Evolutionary conservation across 1,140 invertebrate genomes (phyloP), one percentile per base, ranked within the genome.

Genomic region (Bombus pyrosoma): DNA sequence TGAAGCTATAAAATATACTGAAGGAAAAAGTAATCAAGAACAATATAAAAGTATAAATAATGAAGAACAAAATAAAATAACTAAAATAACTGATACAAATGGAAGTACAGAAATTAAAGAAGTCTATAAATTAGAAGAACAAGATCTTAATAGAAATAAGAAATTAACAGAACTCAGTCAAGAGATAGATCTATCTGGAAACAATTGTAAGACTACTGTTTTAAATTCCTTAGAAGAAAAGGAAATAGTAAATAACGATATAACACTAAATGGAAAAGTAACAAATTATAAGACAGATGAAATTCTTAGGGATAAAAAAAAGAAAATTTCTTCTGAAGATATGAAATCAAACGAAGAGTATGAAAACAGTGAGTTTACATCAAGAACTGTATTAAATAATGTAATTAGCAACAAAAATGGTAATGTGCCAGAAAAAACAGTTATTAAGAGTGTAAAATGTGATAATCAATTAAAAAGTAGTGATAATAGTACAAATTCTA

Each of bases 401-500:
- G 47, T 37, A 32, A 81, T 12, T 10, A 57, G 28, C 12, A 43
- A 13, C 10, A 76, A 79, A 79, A 9, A 22, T 80, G 32, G 34
- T 72, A 80, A 81, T 37, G 62, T 81, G 57, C 8, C 53, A 76
- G 69, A 25, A 83, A 43, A 89, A 83, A 22, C 41, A 34, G 8
- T 43, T 72, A 37, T 18, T 68, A 62, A 43, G 25, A 43, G 37
- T 47, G 39, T 32, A 41, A 43, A 75, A 76, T 85, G 37, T 81
- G 47, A 76, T 76, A 85, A 76, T 3, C 34, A 39, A 76, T 81
- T 87, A 72, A 76, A 75, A 37, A 41, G 66, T 62, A 78, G 32
- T 39, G 62, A 78, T 66, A 74, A 73, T 47, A 81, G 71, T 75
- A 81, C 59, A 85, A 85, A 74, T 81, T 68, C 53, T 80, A 53